Evolutionary conservation across 2,888 invertebrate genomes (phyloP), one percentile per base, ranked within the genome.

Genomic region (Tigriopus californicus): DNA sequence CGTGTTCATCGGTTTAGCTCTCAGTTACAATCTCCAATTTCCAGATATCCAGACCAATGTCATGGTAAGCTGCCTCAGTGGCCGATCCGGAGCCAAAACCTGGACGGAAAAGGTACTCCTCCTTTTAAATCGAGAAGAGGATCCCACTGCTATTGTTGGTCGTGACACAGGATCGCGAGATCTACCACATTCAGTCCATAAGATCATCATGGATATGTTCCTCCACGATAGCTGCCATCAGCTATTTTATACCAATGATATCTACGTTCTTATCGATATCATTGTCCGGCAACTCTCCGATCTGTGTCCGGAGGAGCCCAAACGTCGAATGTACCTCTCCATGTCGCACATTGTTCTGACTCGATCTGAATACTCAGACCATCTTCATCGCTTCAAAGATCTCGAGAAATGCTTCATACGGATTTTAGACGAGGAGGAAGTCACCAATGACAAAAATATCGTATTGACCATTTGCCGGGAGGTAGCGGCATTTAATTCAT

Each of bases 191-290:
- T 84, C 92, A 0, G 82, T 92, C 10, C 74, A 91, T 53, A 92
- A 94, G 73, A 77, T 95, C 65, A 82, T 88, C 65, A 81, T 81
- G 49, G 92, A 95, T 71, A 73, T 94, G 64, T 91, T 91, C 71
- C 80, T 80, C 62, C 79, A 79, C 65, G 77, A 79, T 64, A 24
- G n/a, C n/a, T 58, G 58, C 33, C 40, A 40, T 0, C 79, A 80
- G 64, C 77, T 92, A 63, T 88, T 94, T 73, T 95, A 95, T 71
- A 89, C 91, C 0, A 95, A 94, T 68, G 95, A 95, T 69, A 82
- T 86, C 47, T 88, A 86, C 72, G 94, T 94, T 48, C 78, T 94
- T 61, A 83, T 94, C 62, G 95, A 94, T 69, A 92, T 95, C 67
- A 81, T 92, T 59, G 82, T 90, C 56, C 76, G 94, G 54, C 89